Conservation (phyloP, 2,888 invertebrate genomes). For the Helleia helle region DNA sequence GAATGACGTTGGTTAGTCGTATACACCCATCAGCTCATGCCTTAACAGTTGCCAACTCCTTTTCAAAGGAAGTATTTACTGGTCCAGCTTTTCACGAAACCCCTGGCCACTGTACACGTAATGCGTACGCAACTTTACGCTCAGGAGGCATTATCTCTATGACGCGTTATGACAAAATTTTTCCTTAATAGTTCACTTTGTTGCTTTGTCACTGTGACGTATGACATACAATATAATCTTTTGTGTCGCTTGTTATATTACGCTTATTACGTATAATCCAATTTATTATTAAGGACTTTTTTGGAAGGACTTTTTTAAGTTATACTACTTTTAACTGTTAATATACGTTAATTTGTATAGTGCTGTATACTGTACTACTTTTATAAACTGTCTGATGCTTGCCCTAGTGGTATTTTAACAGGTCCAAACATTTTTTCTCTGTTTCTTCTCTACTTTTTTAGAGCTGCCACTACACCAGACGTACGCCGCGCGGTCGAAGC, state of each 20-base stretch:
- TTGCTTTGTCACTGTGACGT: constrained; percentile 2
- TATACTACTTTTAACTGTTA: too few relatives aligned
- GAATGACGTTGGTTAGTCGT: too few relatives aligned
- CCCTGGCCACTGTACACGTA: not conserved
- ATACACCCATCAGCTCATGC: too few relatives aligned
- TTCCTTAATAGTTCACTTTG: constrained; percentile 4
- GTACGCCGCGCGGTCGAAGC: too few relatives aligned
- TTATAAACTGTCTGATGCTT: too few relatives aligned
- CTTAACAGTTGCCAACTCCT: too few relatives aligned
- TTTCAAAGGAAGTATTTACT: not conserved
- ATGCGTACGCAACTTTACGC: not conserved
- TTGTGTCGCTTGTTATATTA: not conserved
- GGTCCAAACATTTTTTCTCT: too few relatives aligned
- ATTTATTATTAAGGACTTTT: not conserved
- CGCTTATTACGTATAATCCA: not conserved
- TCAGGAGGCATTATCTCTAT: not conserved
- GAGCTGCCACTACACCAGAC: too few relatives aligned
- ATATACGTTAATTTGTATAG: too few relatives aligned
- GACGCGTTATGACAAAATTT: not conserved
- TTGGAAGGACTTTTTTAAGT: not conserved
- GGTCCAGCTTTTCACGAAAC: not conserved
- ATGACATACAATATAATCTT: constrained; percentile 2
- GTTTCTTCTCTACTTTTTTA: too few relatives aligned
- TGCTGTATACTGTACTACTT: too few relatives aligned
- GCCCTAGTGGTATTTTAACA: too few relatives aligned